Base-by-base conservation (phyloP, 2,797 vertebrate species). In the Crax fasciolata region DNA sequence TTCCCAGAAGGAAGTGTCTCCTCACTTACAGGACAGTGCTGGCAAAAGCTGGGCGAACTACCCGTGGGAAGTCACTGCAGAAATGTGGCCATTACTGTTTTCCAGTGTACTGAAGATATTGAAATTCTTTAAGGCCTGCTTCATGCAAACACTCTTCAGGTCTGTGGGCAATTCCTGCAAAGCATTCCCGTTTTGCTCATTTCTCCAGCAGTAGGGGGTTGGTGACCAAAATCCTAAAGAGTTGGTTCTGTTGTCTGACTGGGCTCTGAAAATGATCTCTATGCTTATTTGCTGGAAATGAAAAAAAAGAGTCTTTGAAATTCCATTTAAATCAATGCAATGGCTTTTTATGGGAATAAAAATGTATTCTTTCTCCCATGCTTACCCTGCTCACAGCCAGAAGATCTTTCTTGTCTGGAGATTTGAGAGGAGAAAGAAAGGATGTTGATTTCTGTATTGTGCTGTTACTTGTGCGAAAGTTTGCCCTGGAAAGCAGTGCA, bases 401-500 rank as follows among this genome's bases (percentile, higher is more conserved):
- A 83, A 68, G 13, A 44, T 25, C 4, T 84, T 57, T 43, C 25
- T 74, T 63, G 2, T 12, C 49, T 62, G 35, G 79, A 35, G 2
- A 77, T 90, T 76, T 66, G 43, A 52, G 62, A 93, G 82, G 38
- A 71, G 54, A 83, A 86, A 74, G 28, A 38, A 77, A 84, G 25
- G 14, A 44, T 48, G 32, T 38, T 9, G 20, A 9, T 82, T 84
- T 21, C 32, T 0, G 0, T 38, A 11, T 44, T 51, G 7, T 16
- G 18, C 52, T 76, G 10, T 16, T 58, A 4, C 30, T 63, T 57
- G 80, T 1, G 1, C 39, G 20, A 7, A 1, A 1, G 17, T 38
- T 71, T 77, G 30, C 32, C 28, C 16, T 54, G 41, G 63, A 85
- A 93, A 52, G 27, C 62, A 46, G 30, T 9, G 44, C 24, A 80